Evolutionary conservation across 1,140 invertebrate genomes (phyloP).

Genomic region (Harpegnathos saltator): DNA sequence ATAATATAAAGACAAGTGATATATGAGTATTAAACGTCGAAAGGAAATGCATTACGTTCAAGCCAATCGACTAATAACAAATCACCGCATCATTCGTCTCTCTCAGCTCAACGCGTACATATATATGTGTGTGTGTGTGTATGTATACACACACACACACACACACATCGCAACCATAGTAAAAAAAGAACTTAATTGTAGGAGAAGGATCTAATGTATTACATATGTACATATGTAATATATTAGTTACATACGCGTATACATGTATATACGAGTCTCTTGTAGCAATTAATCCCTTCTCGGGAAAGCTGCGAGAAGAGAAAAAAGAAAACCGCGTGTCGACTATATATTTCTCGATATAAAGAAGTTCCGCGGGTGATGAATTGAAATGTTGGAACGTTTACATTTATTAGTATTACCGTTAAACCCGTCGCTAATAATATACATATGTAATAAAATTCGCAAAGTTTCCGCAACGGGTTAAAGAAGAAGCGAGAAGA

Average conservation of each 20-base stretch:
- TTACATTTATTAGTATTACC: not conserved
- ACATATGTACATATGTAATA: not conserved
- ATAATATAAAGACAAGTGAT: constrained; percentile 28
- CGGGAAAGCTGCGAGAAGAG: constrained; percentile 3
- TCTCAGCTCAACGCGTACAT: constrained; percentile 17
- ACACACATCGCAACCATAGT: not conserved
- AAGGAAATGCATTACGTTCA: constrained; percentile 67
- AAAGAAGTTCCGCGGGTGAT: constrained; percentile 17
- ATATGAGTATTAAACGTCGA: constrained; percentile 69
- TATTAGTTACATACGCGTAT: constrained; percentile 10
- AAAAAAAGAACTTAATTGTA: constrained; percentile 34
- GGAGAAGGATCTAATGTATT: not conserved
- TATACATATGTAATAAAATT: constrained; percentile 25
- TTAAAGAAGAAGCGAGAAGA: constrained; percentile 8
- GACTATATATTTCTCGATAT: not conserved
- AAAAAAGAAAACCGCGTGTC: not conserved
- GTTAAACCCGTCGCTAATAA: constrained; percentile 17
- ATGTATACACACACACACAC: too few species aligned
- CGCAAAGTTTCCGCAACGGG: not conserved
- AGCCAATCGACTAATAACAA: constrained; percentile 35
- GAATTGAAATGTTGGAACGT: constrained; percentile 15
- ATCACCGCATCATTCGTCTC: not conserved
- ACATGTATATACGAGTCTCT: not conserved
- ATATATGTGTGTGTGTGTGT: not conserved
- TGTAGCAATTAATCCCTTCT: not conserved